phyloP scores from a whole-genome alignment of 2,888 invertebrate genomes.

The Aplocera efformata region DNA sequence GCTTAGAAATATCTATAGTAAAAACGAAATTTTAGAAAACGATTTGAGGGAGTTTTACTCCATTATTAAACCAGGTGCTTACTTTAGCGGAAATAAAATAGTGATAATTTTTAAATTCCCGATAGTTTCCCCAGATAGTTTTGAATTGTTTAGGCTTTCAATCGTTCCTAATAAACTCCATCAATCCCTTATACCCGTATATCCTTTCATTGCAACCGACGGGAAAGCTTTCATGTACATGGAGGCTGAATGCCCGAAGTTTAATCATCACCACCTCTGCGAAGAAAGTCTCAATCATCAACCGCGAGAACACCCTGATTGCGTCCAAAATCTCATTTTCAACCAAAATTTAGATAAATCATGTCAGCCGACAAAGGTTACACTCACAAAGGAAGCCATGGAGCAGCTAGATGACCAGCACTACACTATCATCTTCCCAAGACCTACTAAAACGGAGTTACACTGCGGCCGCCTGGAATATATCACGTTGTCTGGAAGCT shows the following conservation, averaged over 20 bases:
- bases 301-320: too few species aligned
- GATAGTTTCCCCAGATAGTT: too few species aligned
- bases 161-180: neutral
- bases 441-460: neutral
- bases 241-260: conserved; percentile 1
- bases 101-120: too few species aligned
- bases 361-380: too few species aligned
- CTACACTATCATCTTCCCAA: conserved; percentile 2
- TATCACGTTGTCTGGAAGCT: conserved; percentile 1
- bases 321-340: too few species aligned
- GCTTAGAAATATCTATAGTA: conserved; percentile 18
- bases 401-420: conserved; percentile 7
- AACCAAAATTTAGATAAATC: too few species aligned
- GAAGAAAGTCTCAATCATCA: too few species aligned
- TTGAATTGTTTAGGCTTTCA: too few species aligned
- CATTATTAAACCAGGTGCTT: conserved; percentile 20
- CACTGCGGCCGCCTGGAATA: neutral
- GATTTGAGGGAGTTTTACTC: conserved; percentile 22
- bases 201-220: conserved; percentile 1
- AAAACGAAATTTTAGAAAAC: conserved; percentile 19
- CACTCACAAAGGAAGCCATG: too few species aligned
- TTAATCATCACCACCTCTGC: too few species aligned
- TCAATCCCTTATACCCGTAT: neutral
- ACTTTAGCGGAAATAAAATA: too few species aligned
- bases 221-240: conserved; percentile 2